These are phyloP conservation scores for Scrobipalpa atriplicella DNA, from an alignment of 2,888 invertebrate genomes.

Conservation along the genomic window DNA sequence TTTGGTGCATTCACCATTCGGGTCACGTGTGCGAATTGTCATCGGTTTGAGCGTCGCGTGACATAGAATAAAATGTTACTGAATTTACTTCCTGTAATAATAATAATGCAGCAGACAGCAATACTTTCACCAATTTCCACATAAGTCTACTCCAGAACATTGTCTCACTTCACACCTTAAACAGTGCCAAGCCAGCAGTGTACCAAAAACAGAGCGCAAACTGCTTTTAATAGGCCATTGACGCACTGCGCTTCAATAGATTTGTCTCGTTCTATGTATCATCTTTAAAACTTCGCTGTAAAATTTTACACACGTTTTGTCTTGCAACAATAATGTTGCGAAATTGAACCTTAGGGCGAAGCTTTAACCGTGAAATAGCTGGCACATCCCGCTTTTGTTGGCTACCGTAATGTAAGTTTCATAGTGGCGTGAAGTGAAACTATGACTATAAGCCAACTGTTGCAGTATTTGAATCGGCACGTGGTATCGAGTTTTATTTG, in stretches of 20 bases:
- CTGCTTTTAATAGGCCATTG: too few relatives aligned
- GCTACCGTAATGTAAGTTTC: neutral
- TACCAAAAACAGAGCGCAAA: too few relatives aligned
- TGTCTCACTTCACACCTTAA: too few relatives aligned
- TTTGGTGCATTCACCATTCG: neutral
- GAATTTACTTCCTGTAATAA: neutral
- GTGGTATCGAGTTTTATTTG: neutral
- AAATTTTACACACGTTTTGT: neutral
- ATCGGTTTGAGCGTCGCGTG: neutral
- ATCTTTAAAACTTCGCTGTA: neutral
- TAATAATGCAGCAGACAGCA: neutral
- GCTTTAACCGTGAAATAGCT: neutral
- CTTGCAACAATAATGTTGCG: neutral
- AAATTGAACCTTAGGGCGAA: conserved; percentile 6
- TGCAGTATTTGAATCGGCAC: conserved; percentile 10
- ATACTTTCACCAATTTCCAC: too few relatives aligned
- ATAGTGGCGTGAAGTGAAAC: conserved; percentile 15
- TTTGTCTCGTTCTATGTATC: too few relatives aligned
- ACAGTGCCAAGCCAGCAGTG: too few relatives aligned
- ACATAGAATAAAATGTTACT: neutral
- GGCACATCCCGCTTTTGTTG: conserved; percentile 1
- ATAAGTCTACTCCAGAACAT: too few relatives aligned
- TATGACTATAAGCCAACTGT: conserved; percentile 17
- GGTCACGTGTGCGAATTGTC: conserved; percentile 17
- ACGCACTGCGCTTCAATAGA: too few relatives aligned